These are phyloP conservation scores for Pseudachorutes palmiensis DNA, from an alignment of 1,140 invertebrate genomes.

Conservation along the genomic window DNA sequence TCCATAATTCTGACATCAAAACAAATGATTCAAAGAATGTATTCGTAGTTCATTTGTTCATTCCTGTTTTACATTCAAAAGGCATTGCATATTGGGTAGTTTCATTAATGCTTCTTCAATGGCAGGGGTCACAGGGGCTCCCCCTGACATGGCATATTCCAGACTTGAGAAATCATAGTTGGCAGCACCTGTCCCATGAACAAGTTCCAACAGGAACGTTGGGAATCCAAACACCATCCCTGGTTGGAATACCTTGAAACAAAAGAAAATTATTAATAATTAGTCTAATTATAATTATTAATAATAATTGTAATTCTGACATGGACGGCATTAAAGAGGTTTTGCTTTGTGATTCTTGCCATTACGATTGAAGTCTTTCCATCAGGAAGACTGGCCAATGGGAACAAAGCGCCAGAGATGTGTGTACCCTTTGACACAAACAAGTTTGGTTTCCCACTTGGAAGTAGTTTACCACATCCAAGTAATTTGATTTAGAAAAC, in stretches of 20 bases:
- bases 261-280: too few species aligned
- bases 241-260: constrained; percentile 13
- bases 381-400: constrained; percentile 8
- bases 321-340: too few species aligned
- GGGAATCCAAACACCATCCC: constrained; percentile 14
- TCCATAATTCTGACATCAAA: not conserved
- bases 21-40: not conserved
- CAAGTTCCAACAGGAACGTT: constrained; percentile 12
- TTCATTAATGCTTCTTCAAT: constrained; percentile 23
- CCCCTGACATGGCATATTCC: constrained; percentile 21
- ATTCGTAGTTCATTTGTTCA: not conserved
- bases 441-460: constrained; percentile 21
- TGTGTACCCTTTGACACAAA: constrained; percentile 31
- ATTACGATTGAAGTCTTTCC: constrained; percentile 22
- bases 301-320: too few species aligned
- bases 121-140: constrained; percentile 27
- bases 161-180: constrained; percentile 30
- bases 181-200: constrained; percentile 13
- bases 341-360: constrained; percentile 16
- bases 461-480: not conserved
- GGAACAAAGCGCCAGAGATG: constrained; percentile 23
- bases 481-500: constrained; percentile 6
- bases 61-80: constrained; percentile 26
- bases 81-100: constrained; percentile 16
- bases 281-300: too few species aligned